These are phyloP conservation scores for Uria aalge DNA, from an alignment of 2,113 vertebrate genomes.

Conservation along the genomic window DNA sequence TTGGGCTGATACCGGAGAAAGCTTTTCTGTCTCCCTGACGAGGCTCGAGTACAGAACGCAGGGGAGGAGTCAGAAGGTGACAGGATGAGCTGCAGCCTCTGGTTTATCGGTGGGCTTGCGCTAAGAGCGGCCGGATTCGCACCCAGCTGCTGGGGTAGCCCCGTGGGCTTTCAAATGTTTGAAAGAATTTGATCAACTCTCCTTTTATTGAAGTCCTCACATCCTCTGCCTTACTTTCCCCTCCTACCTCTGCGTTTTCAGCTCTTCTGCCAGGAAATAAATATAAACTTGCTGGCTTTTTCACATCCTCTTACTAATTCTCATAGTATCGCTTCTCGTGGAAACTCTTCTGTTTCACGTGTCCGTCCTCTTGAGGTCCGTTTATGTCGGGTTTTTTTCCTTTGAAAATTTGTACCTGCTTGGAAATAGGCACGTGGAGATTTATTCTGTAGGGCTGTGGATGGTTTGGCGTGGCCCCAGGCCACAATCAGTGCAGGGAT, in stretches of 20 bases:
- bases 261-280: background rate
- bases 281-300: background rate
- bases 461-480: accelerated
- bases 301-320: background rate
- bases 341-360: background rate
- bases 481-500: background rate
- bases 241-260: background rate
- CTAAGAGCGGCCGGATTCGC: accelerated
- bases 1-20: background rate
- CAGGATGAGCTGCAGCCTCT: background rate
- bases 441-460: background rate
- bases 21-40: background rate
- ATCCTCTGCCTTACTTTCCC: background rate
- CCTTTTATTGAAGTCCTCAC: background rate
- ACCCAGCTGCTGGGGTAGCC: background rate
- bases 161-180: background rate
- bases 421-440: background rate
- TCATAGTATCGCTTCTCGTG: background rate
- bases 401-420: background rate
- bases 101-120: background rate
- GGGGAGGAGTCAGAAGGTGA: background rate
- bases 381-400: background rate
- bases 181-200: background rate
- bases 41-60: background rate
- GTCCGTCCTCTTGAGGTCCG: background rate